Conservation (phyloP, 2,113 vertebrate species). For the Eolophus roseicapilla region DNA sequence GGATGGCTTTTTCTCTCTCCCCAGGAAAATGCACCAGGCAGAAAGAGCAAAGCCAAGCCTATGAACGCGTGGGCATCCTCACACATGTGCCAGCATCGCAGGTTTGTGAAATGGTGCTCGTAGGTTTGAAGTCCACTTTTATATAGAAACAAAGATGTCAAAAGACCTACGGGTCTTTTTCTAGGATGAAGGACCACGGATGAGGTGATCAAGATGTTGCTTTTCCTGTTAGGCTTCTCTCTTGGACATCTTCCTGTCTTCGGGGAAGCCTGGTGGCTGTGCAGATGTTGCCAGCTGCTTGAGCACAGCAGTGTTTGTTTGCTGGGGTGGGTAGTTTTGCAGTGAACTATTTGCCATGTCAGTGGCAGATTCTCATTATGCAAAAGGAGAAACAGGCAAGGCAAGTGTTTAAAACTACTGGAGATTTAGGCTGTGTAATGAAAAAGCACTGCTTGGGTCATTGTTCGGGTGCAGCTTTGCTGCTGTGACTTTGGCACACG, state of each 20-base stretch:
- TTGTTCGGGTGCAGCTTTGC: too few relatives aligned
- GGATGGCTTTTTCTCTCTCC: not conserved
- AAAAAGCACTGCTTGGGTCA: not conserved
- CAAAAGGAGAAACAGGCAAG: not conserved
- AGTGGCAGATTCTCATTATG: conserved; percentile 12
- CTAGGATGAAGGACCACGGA: not conserved
- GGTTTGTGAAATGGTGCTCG: not conserved
- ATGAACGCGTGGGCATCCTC: not conserved
- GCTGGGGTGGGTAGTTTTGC: not conserved
- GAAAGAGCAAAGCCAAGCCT: not conserved
- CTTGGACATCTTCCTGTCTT: not conserved
- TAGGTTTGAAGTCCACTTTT: not conserved
- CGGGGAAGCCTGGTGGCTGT: not conserved
- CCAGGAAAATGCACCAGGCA: not conserved
- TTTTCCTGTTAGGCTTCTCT: not conserved
- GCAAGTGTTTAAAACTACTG: not conserved
- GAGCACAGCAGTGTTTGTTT: not conserved
- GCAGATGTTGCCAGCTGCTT: not conserved
- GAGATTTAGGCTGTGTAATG: not conserved
- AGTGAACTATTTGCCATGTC: not conserved
- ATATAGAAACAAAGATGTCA: not conserved
- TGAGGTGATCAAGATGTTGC: not conserved
- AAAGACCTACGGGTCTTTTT: not conserved
- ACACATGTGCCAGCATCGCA: not conserved
- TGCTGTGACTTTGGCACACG: too few relatives aligned